Evolutionary conservation across 2,888 invertebrate species (phyloP), one percentile per base, ranked within the genome.

Genomic region (Meliscaeva auricollis): DNA sequence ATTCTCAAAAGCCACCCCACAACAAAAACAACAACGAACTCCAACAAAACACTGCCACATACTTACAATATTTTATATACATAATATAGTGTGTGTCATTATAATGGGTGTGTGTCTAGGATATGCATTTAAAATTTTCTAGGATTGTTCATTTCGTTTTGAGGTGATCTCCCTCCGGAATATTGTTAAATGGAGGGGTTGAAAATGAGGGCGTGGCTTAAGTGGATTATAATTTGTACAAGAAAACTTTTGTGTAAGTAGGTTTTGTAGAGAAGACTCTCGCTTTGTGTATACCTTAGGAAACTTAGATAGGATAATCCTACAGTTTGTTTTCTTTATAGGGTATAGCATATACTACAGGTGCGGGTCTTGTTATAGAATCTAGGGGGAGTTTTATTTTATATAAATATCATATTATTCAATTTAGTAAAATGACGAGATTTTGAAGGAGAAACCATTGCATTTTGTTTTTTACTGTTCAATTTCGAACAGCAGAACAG

Each of bases 161-260:
- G 26, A 68, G 46, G 35, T 70, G 52, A 50, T 22, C 46, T 46
- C 64, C 38, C 52, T 46, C 1, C 22, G 38, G 46, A 54, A 58
- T 11, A 22, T 20, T n/a, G 56, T 58, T 58, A 20, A 58, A 58
- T 58, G 56, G 20, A 30, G 44, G 30, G 44, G 11, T 20, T 76
- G 76, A 17, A 41, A 60, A 41, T 50, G 50, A 22, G 35, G 50
- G 68, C 20, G 72, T 30, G 60, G 73, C 46, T 58, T 72, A 60
- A 79, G 80, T 80, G 79, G 74, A 84, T 85, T 68, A 85, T 56
- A 64, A 64, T 81, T 81, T 81, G 58, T 81, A 64, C 73, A 81
- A 73, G 48, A 76, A 48, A 80, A 76, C 60, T 80, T 72, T 72
- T 52, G 62, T 68, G 54, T 62, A 56, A 68, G 56, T 50, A 35